A percentile compares a stretch with the other conserved stretches of the same genome.
These are phyloP conservation scores for Zenarchopterus dispar DNA, from an alignment of 2,797 vertebrate genomes.

Conservation along the genomic window DNA sequence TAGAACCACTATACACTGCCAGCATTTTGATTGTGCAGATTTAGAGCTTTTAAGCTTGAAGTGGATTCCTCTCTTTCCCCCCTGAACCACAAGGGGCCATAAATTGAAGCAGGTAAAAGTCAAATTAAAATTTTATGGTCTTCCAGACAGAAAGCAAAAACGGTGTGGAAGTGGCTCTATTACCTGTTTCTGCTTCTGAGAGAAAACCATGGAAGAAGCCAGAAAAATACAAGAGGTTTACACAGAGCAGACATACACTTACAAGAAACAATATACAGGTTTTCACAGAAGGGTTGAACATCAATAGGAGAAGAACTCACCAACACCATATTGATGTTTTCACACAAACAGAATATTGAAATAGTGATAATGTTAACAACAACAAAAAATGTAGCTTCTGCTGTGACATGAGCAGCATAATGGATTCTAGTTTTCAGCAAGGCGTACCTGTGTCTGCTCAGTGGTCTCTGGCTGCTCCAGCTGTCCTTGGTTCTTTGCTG, in stretches of 20 bases:
- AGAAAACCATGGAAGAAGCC: slow-evolving; percentile 62
- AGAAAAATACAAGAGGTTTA: slow-evolving; percentile 63
- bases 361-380: slow-evolving; percentile 5
- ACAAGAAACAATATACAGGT: slow-evolving; percentile 26
- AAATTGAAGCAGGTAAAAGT: slow-evolving; percentile 13
- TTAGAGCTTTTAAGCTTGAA: too few relatives aligned
- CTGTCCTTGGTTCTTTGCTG: slow-evolving; percentile 86
- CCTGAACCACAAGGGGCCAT: neutral
- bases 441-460: slow-evolving; percentile 89
- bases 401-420: neutral
- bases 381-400: slow-evolving; percentile 6
- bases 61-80: too few relatives aligned
- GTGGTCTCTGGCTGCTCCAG: slow-evolving; percentile 83
- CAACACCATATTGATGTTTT: slow-evolving; percentile 1
- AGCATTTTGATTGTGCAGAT: too few relatives aligned
- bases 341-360: slow-evolving; percentile 12
- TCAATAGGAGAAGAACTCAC: slow-evolving; percentile 1
- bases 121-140: slow-evolving; percentile 16
- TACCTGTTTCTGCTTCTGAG: slow-evolving; percentile 71
- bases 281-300: slow-evolving; percentile 26
- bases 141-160: slow-evolving; percentile 23
- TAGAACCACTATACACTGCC: too few relatives aligned
- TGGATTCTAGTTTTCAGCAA: too few relatives aligned
- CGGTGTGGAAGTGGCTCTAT: slow-evolving; percentile 34
- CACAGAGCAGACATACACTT: slow-evolving; percentile 43